Conservation (phyloP, 2,797 vertebrate genomes). For the Semaprochilodus insignis region DNA sequence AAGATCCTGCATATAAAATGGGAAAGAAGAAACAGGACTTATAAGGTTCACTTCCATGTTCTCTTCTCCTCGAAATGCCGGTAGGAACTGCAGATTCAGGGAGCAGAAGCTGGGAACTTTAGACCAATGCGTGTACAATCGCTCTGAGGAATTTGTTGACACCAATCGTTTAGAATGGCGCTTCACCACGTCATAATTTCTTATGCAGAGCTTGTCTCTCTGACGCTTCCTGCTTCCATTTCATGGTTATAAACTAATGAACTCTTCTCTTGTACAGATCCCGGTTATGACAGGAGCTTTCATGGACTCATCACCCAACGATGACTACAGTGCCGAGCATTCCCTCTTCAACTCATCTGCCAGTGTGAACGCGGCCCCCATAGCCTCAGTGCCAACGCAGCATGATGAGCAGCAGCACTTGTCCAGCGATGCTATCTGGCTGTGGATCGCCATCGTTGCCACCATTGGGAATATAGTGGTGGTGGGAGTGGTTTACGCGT, state of each 20-base stretch:
- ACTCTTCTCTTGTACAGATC: slow-evolving; percentile 76
- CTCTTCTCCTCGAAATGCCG: no score
- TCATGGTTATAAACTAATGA: background rate
- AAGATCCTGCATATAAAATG: no score
- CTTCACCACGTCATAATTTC: no score
- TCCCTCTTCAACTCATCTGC: slow-evolving; percentile 96
- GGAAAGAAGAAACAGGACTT: no score
- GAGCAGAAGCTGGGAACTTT: no score
- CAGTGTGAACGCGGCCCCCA: slow-evolving; percentile 85
- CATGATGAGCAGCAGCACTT: slow-evolving; percentile 86
- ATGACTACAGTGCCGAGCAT: slow-evolving; percentile 94
- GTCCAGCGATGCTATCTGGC: slow-evolving; percentile 94
- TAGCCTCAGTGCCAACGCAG: slow-evolving; percentile 80
- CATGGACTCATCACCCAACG: slow-evolving; percentile 95
- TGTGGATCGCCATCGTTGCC: slow-evolving; percentile 97
- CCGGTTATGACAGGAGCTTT: slow-evolving; percentile 98
- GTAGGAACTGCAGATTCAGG: no score
- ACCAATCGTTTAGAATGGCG: no score
- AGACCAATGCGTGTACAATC: no score
- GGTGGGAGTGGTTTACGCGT: slow-evolving; percentile 95
- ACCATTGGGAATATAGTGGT: slow-evolving; percentile 99
- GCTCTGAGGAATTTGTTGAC: no score
- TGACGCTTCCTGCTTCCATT: background rate
- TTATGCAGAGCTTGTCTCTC: no score
- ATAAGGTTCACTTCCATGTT: no score